Conservation (phyloP, 2,797 vertebrate species). For the Parotocinclus haroldoi region DNA sequence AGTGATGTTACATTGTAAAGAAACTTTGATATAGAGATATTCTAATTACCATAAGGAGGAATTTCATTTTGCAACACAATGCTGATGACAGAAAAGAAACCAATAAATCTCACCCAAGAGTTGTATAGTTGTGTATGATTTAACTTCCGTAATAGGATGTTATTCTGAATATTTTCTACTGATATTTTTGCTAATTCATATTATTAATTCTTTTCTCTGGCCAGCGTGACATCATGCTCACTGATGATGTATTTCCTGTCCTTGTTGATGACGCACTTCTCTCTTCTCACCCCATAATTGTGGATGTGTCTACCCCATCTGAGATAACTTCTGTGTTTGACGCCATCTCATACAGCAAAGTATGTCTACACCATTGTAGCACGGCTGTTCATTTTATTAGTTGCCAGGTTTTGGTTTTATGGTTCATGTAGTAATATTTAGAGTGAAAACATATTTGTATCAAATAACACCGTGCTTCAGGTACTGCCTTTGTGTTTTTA, state of each 20-base stretch:
- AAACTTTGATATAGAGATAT: too few relatives aligned
- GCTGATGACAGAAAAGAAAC: too few relatives aligned
- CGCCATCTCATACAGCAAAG: slow-evolving; percentile 94
- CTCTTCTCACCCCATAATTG: slow-evolving; percentile 90
- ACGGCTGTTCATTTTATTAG: not conserved
- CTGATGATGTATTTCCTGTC: slow-evolving; percentile 87
- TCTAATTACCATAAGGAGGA: too few relatives aligned
- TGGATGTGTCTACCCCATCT: slow-evolving; percentile 79
- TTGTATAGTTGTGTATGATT: too few relatives aligned
- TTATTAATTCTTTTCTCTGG: slow-evolving; percentile 9
- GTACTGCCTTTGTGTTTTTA: slow-evolving; percentile 48
- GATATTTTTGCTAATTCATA: not conserved
- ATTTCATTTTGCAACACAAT: too few relatives aligned
- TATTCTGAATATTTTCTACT: too few relatives aligned
- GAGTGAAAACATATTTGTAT: not conserved
- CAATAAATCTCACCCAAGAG: too few relatives aligned
- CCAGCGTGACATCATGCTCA: slow-evolving; percentile 87
- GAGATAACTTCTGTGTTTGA: slow-evolving; percentile 98
- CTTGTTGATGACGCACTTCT: slow-evolving; percentile 86
- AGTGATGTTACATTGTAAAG: too few relatives aligned
- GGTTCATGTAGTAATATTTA: not conserved
- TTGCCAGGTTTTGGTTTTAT: too few relatives aligned
- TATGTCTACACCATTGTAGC: slow-evolving; percentile 46
- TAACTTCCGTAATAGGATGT: too few relatives aligned
- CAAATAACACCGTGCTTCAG: not conserved